phyloP scores from a whole-genome alignment of 2,113 vertebrate genomes.

The Motacilla tschutschensis region DNA sequence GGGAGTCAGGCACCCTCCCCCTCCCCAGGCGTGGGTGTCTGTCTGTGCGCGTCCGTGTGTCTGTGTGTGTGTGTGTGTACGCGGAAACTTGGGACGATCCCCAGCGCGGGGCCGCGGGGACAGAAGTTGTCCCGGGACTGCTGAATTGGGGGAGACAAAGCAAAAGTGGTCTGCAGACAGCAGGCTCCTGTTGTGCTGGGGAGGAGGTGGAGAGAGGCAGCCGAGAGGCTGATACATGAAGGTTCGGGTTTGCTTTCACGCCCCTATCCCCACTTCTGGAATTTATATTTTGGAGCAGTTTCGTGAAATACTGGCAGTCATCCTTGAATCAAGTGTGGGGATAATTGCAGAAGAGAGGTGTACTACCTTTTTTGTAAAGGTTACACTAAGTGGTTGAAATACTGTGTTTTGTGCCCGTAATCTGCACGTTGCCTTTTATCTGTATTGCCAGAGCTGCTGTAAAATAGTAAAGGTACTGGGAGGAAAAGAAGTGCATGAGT shows the following conservation, averaged over 20 bases:
- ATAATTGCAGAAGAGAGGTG: not conserved
- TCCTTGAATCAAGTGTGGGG: not conserved
- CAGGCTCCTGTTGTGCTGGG: not conserved
- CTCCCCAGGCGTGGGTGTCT: not conserved
- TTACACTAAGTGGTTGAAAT: not conserved
- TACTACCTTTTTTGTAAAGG: not conserved
- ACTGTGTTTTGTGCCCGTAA: not conserved
- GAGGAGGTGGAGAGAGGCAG: not conserved
- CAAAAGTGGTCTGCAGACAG: not conserved
- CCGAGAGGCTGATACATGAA: not conserved
- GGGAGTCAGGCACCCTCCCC: rapidly evolving
- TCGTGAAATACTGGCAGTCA: not conserved
- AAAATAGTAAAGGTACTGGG: not conserved
- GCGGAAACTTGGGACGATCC: rapidly evolving
- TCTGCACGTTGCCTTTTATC: not conserved
- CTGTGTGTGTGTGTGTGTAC: rapidly evolving
- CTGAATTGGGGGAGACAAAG: not conserved
- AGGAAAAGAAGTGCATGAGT: rapidly evolving
- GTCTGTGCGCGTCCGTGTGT: rapidly evolving
- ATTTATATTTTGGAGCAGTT: not conserved
- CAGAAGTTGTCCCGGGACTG: not conserved
- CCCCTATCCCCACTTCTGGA: rapidly evolving
- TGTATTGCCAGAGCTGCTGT: not conserved
- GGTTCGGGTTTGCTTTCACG: not conserved
- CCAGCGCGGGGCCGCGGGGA: not conserved